Base-by-base conservation (phyloP, 1,140 invertebrate species). In the Neotoxoptera formosana region DNA sequence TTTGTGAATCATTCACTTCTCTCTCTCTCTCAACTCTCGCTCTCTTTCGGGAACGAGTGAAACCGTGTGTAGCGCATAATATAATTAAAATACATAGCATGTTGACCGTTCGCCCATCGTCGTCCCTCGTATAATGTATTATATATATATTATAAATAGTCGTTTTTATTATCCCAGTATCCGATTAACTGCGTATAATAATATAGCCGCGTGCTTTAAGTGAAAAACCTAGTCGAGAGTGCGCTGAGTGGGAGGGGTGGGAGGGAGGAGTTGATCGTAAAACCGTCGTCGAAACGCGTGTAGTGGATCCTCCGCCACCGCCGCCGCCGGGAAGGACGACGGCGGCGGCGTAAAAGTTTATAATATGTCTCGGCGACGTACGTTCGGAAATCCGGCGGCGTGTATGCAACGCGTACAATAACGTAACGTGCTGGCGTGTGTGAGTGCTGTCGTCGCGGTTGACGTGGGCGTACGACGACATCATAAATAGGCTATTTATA, bases 401-500 rank as follows among this genome's bases (percentile, higher is more conserved):
- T n/a, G 30, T 17, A n/a, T 76, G 17, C 30, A 67, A 67, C n/a
- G 60, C 30, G 60, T 67, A 67, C 30, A 67, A 67, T n/a, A n/a
- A 67, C n/a, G 60, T n/a, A 67, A 67, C 56, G 56, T 60, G 56
- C 30, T 30, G 14, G 30, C 6, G 14, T n/a, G 60, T 76, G 60
- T n/a, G 60, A 76, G 60, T 76, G 60, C 60, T 76, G 60, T 76
- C 60, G 60, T 76, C 60, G 60, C 30, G 14, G 60, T 76, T 76
- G 60, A 76, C 60, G 60, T 76, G 60, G 60, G 60, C 23, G 83
- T 86, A 30, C 41, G 21, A 30, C 41, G 21, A 25, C 83, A 76
- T 86, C 83, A 86, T 86, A 45, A 86, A 86, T 86, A 45, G 21
- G 83, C 83, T 86, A 86, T 86, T 86, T 86, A 86, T 86, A 86